Evolutionary conservation across 1,140 invertebrate genomes (phyloP), one percentile per base, ranked within the genome.

Genomic region (Drosophila orosa): DNA sequence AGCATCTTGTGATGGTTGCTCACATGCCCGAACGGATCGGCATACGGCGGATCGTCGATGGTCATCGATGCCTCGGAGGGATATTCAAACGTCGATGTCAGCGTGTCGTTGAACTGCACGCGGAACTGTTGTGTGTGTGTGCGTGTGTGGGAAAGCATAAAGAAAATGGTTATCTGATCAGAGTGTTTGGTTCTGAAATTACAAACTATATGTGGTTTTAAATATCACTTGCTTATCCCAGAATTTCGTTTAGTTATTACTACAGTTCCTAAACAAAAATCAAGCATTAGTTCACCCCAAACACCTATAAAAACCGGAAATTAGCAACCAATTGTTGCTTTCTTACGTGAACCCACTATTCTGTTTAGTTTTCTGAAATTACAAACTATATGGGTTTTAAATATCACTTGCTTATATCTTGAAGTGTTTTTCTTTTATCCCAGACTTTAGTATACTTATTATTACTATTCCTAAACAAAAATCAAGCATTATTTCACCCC

Each of bases 81-180:
- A 91, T 98, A 98, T 92, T 97, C 96, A 92, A 96, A 97, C 37
- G 96, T 96, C 58, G 95, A 94, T 50, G 96, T 97, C 27, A 96
- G 94, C 37, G 94, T 94, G 90, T 97, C 96, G 89, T 97, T 95
- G 92, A 98, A 97, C 73, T 96, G 95, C 86, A 98, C 96, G 91
- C 95, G 96, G 90, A 97, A 93, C 96, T 54, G 50, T 33, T 42
- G 40, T 10, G n/a, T n/a, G n/a, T n/a, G n/a, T n/a, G n/a, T n/a
- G n/a, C n/a, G n/a, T 22, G 17, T 97, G 94, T 50, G 59, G 27
- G 48, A 75, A 60, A 55, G 33, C 31, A 62, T n/a, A 15, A 2
- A 12, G 17, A 22, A 13, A 50, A 35, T 35, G 50, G 50, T 19
- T 35, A 54, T 57, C 27, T 39, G 66, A 57, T 58, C 48, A 67